Evolutionary conservation across 2,113 vertebrate genomes (phyloP).

Genomic region (Miniopterus natalensis): DNA sequence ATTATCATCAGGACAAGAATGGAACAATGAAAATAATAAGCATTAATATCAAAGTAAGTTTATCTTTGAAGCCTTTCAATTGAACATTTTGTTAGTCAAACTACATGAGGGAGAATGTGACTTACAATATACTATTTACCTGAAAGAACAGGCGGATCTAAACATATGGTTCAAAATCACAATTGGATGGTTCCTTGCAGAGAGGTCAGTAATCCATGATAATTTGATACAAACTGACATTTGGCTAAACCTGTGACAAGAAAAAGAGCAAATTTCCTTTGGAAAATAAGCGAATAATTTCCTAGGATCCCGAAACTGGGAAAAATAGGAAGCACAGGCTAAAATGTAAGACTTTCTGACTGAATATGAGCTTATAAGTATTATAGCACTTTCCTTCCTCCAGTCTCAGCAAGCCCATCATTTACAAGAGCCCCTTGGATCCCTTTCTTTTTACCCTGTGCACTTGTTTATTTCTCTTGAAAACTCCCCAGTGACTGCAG

Average conservation of each 20-base stretch:
- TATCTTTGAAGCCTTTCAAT: conserved; percentile 40
- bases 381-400: background rate
- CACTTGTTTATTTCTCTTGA: conserved; percentile 67
- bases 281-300: conserved; percentile 54
- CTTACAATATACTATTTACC: conserved; percentile 18
- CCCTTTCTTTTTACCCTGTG: background rate
- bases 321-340: background rate
- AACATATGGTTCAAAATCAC: conserved; percentile 60
- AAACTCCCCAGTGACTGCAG: conserved; percentile 72
- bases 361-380: background rate
- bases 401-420: background rate
- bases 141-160: conserved; percentile 27
- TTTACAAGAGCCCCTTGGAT: background rate
- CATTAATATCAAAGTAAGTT: conserved; percentile 25
- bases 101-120: background rate
- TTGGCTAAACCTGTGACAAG: conserved; percentile 58
- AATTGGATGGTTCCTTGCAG: conserved; percentile 37
- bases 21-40: background rate
- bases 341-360: conserved; percentile 19
- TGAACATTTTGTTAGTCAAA: conserved; percentile 18
- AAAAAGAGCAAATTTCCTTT: conserved; percentile 1
- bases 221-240: conserved; percentile 68
- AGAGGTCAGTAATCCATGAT: conserved; percentile 63
- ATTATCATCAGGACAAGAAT: background rate
- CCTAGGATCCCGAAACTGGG: background rate